Evolutionary conservation across 2,113 vertebrate genomes (phyloP).

Genomic region (Gorsachius goisagi): DNA sequence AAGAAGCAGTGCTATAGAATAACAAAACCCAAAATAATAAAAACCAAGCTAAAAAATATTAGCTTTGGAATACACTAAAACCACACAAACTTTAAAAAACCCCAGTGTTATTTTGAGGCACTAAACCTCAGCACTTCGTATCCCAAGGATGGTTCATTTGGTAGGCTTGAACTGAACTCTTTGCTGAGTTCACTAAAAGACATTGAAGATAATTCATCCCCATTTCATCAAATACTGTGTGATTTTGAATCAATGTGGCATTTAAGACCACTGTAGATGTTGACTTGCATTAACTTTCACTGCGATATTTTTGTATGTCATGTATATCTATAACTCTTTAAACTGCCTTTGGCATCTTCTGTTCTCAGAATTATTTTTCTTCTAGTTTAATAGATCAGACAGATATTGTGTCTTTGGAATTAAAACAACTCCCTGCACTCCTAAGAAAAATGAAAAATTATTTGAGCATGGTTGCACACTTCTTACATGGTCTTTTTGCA

Average conservation of each 20-base stretch:
- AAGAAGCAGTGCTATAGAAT: neutral
- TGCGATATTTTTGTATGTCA: neutral
- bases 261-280: neutral
- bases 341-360: neutral
- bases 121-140: neutral
- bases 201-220: neutral
- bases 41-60: neutral
- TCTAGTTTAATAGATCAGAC: neutral
- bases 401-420: neutral
- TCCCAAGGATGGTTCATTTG: neutral
- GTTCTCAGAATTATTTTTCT: neutral
- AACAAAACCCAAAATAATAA: neutral
- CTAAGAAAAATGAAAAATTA: neutral
- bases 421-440: neutral
- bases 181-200: neutral
- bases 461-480: neutral
- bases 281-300: neutral
- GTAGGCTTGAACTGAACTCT: neutral
- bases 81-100: neutral
- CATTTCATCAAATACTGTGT: neutral
- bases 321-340: neutral
- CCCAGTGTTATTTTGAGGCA: neutral
- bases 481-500: neutral
- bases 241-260: conserved; percentile 6
- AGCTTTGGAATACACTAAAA: neutral